Evolutionary conservation across 2,113 vertebrate species (phyloP).

Genomic region (Cariama cristata): DNA sequence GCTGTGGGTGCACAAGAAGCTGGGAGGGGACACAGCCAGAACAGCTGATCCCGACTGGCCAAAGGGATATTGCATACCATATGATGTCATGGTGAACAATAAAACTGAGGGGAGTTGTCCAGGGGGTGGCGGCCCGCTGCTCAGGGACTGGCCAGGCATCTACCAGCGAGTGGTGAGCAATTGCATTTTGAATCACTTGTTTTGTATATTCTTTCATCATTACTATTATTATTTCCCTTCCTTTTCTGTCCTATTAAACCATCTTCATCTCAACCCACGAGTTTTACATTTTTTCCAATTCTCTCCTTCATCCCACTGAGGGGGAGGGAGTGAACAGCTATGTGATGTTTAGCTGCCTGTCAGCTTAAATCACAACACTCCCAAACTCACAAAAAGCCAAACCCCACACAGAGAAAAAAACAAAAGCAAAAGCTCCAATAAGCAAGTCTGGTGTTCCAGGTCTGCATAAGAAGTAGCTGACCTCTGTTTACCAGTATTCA

Average conservation of each 20-base stretch:
- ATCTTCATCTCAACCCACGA: not conserved
- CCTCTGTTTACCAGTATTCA: not conserved
- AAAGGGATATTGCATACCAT: not conserved
- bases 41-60: not conserved
- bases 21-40: not conserved
- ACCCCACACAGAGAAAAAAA: too few relatives aligned
- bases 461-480: not conserved
- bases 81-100: not conserved
- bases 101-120: not conserved
- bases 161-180: not conserved
- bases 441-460: not conserved
- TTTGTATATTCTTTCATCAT: not conserved
- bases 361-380: not conserved
- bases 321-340: not conserved
- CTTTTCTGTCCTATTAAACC: not conserved
- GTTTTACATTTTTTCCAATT: not conserved
- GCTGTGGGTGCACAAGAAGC: not conserved
- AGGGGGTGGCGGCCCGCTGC: not conserved
- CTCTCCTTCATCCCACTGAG: not conserved
- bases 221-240: not conserved
- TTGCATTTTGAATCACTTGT: not conserved
- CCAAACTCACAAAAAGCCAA: too few relatives aligned
- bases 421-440: not conserved
- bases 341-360: not conserved
- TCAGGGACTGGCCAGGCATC: not conserved